Evolutionary conservation across 2,888 invertebrate genomes (phyloP), one percentile per base, ranked within the genome.

Genomic region (Melinaea menophilus): DNA sequence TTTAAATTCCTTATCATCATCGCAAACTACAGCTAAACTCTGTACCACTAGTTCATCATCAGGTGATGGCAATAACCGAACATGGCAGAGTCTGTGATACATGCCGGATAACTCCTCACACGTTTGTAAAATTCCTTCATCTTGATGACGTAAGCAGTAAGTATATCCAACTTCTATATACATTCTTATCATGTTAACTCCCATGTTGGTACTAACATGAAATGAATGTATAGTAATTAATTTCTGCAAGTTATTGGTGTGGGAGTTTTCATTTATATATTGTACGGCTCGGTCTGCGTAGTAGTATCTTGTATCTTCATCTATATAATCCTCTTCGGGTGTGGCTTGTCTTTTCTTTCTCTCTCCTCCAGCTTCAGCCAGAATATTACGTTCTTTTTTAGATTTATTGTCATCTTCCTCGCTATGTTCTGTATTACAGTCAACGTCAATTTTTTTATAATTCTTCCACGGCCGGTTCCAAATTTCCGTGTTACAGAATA

Each of bases 401-500:
- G 70, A 59, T 56, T 66, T 34, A 35, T 70, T 68, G 31, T 66
- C 59, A 4, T 65, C 55, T 56, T 71, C 66, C 5, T 69, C 66
- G 56, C 22, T 59, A 46, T 46, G 5, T 34, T 74, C 74, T 58
- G 75, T 80, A 45, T 75, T 72, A 69, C 91, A 87, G 37, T 74
- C 70, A 1, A 90, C 82, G 55, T 80, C 73, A 62, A 84, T 80
- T 47, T 84, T 77, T 58, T 85, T 82, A 2, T 62, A 65, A 55
- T 82, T 81, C 34, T 90, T 51, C 93, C 93, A 93, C 5, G 92
- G 90, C 47, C 83, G 86, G 47, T 90, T 85, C 92, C 91, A 93
- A 57, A 92, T 85, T 61, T 79, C 71, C 46, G 93, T 76, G 35
- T 84, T 70, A 73, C 94, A 94, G 64, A 73, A 69, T 33, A 81